Evolutionary conservation across 2,113 vertebrate genomes (phyloP).

Genomic region (Cyprinus carpio): DNA sequence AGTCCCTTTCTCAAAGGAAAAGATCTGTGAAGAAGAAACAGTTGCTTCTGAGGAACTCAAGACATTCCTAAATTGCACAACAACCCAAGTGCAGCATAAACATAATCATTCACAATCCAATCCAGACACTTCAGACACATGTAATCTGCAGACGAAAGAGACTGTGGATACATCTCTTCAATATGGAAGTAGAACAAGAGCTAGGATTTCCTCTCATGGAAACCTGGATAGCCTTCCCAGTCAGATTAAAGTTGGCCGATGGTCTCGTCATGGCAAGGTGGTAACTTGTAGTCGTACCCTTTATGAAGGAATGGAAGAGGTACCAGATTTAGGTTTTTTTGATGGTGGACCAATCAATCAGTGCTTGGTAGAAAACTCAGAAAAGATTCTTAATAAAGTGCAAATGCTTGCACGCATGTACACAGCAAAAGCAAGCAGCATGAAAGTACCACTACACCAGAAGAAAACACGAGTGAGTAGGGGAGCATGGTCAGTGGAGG

Average conservation of each 20-base stretch:
- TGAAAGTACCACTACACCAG: conserved; percentile 76
- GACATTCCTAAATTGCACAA: neutral
- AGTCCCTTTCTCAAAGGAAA: neutral
- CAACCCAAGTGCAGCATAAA: neutral
- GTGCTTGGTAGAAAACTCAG: conserved; percentile 75
- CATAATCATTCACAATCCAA: neutral
- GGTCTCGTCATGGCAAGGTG: conserved; percentile 65
- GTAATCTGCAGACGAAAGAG: neutral
- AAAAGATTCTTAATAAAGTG: conserved; percentile 85
- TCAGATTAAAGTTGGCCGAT: conserved; percentile 66
- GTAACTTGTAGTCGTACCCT: conserved; percentile 56
- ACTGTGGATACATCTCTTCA: neutral
- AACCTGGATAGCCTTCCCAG: conserved; percentile 55
- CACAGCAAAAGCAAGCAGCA: conserved; percentile 78
- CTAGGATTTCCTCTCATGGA: conserved; percentile 10
- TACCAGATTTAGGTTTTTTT: conserved; percentile 69
- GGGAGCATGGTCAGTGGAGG: conserved; percentile 30
- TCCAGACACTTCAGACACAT: neutral
- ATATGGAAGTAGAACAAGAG: neutral
- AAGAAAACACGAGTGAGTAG: conserved; percentile 55
- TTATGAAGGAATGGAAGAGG: conserved; percentile 61
- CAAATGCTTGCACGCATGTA: conserved; percentile 86
- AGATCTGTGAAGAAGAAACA: neutral
- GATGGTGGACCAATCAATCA: conserved; percentile 66
- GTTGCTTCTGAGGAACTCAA: neutral